phyloP scores from a whole-genome alignment of 2,888 invertebrate genomes.

The Sinelater perroti region DNA sequence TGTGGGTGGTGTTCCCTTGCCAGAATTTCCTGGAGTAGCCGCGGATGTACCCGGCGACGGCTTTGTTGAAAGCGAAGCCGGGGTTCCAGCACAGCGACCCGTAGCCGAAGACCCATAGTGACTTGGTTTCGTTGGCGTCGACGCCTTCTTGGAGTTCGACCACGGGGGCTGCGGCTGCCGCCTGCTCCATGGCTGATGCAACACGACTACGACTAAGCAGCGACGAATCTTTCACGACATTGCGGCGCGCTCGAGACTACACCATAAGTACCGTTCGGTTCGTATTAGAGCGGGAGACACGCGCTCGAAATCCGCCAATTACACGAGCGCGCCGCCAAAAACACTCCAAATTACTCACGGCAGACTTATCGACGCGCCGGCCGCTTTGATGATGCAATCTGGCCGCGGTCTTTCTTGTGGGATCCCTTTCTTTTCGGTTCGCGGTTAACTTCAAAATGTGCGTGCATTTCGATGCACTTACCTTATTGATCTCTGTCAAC shows the following conservation, averaged over 20 bases:
- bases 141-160: constrained; percentile 52
- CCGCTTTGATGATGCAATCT: constrained; percentile 18
- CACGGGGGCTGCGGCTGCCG: constrained; percentile 24
- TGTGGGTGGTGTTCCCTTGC: constrained; percentile 88
- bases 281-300: constrained; percentile 29
- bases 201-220: constrained; percentile 15
- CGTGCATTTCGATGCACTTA: too few relatives aligned
- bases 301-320: constrained; percentile 20
- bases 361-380: constrained; percentile 24
- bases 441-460: too few relatives aligned
- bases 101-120: constrained; percentile 93
- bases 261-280: constrained; percentile 25
- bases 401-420: constrained; percentile 14
- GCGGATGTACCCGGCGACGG: constrained; percentile 81
- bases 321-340: constrained; percentile 4
- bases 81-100: constrained; percentile 96
- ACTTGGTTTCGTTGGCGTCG: constrained; percentile 58
- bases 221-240: constrained; percentile 16
- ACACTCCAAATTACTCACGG: constrained; percentile 9
- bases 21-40: constrained; percentile 89
- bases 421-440: too few relatives aligned
- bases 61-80: constrained; percentile 85
- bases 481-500: too few relatives aligned
- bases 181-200: constrained; percentile 35
- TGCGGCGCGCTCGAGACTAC: constrained; percentile 18